A percentile compares a stretch with the other conserved stretches of the same genome.
These are phyloP conservation scores for Eubasilissa splendida DNA, from an alignment of 2,888 invertebrate species.

Conservation along the genomic window DNA sequence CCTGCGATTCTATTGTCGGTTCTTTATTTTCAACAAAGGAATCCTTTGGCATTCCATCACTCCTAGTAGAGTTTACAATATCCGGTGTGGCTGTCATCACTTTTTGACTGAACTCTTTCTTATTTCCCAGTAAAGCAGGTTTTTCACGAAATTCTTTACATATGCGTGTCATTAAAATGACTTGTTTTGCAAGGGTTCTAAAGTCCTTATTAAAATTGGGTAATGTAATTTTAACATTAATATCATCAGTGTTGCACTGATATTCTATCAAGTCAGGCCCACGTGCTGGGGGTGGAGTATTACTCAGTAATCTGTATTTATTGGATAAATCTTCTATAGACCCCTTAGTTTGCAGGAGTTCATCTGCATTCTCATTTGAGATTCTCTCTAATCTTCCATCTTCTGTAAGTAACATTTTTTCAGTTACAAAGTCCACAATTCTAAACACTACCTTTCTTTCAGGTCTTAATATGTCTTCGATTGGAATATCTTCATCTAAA, in stretches of 20 bases:
- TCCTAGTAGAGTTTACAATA: conserved; percentile 69
- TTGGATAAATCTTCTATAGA: conserved; percentile 58
- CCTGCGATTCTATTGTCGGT: not conserved
- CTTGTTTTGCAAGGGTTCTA: conserved; percentile 63
- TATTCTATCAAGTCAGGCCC: conserved; percentile 53
- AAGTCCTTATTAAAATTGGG: conserved; percentile 61
- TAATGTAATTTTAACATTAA: not conserved
- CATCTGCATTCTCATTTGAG: conserved; percentile 67
- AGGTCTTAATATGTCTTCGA: conserved; percentile 50
- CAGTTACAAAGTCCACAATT: conserved; percentile 73
- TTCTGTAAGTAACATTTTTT: conserved; percentile 73
- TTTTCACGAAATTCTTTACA: conserved; percentile 63
- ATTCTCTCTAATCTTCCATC: conserved; percentile 71
- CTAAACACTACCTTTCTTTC: conserved; percentile 69
- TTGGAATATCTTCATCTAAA: conserved; percentile 61
- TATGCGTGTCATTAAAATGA: conserved; percentile 65
- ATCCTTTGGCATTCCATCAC: conserved; percentile 61
- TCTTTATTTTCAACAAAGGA: conserved; percentile 3
- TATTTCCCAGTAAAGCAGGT: conserved; percentile 7
- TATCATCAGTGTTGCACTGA: conserved; percentile 24
- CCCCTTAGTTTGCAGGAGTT: conserved; percentile 55
- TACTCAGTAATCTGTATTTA: conserved; percentile 52
- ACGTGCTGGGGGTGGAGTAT: not conserved
- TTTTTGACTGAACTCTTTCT: conserved; percentile 45
- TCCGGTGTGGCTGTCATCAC: conserved; percentile 66